Conservation (phyloP, 2,113 vertebrate genomes). For the Butorides virescens region DNA sequence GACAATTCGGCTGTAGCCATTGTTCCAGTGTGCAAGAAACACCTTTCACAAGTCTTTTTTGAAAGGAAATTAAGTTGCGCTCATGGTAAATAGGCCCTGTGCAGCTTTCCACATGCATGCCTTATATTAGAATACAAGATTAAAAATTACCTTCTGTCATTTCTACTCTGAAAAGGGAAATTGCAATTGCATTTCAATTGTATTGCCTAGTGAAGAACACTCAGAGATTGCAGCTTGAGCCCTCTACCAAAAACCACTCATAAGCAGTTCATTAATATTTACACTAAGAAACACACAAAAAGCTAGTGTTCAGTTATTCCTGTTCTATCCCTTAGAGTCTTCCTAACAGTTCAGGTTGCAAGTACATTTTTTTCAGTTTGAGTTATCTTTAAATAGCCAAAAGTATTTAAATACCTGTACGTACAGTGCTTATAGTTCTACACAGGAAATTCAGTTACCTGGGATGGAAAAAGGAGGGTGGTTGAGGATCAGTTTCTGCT, state of each 20-base stretch:
- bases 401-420: background rate
- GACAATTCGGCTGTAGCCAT: background rate
- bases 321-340: background rate
- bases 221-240: background rate
- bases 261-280: background rate
- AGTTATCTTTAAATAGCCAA: background rate
- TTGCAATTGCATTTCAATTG: background rate
- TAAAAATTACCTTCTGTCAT: background rate
- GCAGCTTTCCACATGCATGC: background rate
- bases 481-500: constrained; percentile 79
- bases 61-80: background rate
- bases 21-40: background rate
- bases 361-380: background rate
- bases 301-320: background rate
- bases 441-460: constrained; percentile 76
- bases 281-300: background rate
- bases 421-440: background rate
- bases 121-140: background rate
- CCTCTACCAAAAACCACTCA: background rate
- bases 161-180: background rate
- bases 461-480: constrained; percentile 86
- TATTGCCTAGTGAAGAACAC: background rate
- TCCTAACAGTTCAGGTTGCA: background rate
- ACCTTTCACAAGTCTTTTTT: background rate
- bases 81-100: background rate